These are phyloP conservation scores for Corella eumyota DNA, from an alignment of 23 tunicate genomes.

Conservation along the genomic window DNA sequence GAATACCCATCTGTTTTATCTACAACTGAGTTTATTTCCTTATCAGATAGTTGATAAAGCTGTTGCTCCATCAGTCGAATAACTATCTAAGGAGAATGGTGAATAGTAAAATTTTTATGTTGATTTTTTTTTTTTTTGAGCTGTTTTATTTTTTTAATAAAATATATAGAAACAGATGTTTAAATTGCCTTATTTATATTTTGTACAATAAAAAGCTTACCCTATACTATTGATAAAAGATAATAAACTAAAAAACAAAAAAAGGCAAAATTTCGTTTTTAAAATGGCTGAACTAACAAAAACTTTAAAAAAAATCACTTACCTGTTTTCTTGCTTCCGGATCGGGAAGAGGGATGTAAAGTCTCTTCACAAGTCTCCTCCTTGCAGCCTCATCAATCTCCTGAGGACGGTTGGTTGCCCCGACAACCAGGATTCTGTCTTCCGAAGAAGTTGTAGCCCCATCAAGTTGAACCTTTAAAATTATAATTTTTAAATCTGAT, in stretches of 20 bases:
- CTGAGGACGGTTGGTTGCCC: slow-evolving; percentile 98
- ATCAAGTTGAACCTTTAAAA: slow-evolving; percentile 70
- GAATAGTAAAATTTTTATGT: background rate
- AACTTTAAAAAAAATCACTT: background rate
- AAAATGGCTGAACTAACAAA: too few relatives aligned
- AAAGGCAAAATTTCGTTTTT: too few relatives aligned
- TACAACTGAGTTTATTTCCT: slow-evolving; percentile 37
- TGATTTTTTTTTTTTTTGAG: too few relatives aligned
- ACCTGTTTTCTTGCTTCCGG: slow-evolving; percentile 82
- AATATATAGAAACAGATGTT: too few relatives aligned
- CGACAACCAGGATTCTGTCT: slow-evolving; percentile 85
- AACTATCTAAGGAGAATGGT: slow-evolving; percentile 50
- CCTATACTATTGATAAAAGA: too few relatives aligned
- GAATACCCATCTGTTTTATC: slow-evolving; percentile 76
- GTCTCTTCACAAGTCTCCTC: slow-evolving; percentile 73
- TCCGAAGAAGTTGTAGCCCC: slow-evolving; percentile 95
- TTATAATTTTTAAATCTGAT: background rate
- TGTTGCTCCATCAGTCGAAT: slow-evolving; percentile 50
- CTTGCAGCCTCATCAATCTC: slow-evolving; percentile 99
- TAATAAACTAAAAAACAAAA: too few relatives aligned
- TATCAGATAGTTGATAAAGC: slow-evolving; percentile 14
- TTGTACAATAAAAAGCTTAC: too few relatives aligned
- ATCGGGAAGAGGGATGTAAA: slow-evolving; percentile 90
- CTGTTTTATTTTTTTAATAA: too few relatives aligned
- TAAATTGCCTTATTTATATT: too few relatives aligned